A percentile compares a stretch with the other conserved stretches of the same genome.
Evolutionary conservation across 2,888 invertebrate species (phyloP).

Genomic region (Cataglyphis rosenhaueri): DNA sequence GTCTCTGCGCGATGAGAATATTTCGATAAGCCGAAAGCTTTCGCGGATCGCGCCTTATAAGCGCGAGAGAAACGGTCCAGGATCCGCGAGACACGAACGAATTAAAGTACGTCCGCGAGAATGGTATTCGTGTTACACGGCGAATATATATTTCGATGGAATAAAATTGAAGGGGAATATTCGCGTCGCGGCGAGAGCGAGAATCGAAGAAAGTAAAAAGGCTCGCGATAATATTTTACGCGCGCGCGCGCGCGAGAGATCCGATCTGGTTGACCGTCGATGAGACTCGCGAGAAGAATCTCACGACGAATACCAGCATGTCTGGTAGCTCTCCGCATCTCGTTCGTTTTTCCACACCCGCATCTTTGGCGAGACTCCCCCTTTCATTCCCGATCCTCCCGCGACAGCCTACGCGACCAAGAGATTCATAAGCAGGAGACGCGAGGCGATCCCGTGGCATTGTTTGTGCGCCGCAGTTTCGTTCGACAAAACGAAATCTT

Average conservation of each 20-base stretch:
- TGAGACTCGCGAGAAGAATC: neutral
- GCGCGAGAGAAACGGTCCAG: conserved; percentile 13
- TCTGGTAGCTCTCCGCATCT: conserved; percentile 62
- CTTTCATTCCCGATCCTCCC: conserved; percentile 22
- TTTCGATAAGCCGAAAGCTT: conserved; percentile 44
- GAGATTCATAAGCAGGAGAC: conserved; percentile 73
- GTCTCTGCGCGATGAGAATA: conserved; percentile 28
- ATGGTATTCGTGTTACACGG: neutral
- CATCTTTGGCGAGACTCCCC: conserved; percentile 55
- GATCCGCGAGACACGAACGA: conserved; percentile 5
- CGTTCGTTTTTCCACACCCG: conserved; percentile 64
- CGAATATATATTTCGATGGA: conserved; percentile 25
- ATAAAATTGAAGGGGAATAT: neutral
- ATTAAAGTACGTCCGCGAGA: conserved; percentile 17
- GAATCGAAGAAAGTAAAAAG: conserved; percentile 29
- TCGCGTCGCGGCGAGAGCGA: neutral
- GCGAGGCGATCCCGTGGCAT: conserved; percentile 57
- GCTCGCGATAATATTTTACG: conserved; percentile 34
- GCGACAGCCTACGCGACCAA: conserved; percentile 68
- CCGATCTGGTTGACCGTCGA: conserved; percentile 38
- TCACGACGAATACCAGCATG: conserved; percentile 47
- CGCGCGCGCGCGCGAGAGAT: neutral
- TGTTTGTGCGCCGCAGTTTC: conserved; percentile 58
- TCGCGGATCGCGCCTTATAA: conserved; percentile 45
- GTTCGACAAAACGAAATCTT: conserved; percentile 60